Conservation (phyloP, 2,113 vertebrate genomes). For the Cebus imitator region DNA sequence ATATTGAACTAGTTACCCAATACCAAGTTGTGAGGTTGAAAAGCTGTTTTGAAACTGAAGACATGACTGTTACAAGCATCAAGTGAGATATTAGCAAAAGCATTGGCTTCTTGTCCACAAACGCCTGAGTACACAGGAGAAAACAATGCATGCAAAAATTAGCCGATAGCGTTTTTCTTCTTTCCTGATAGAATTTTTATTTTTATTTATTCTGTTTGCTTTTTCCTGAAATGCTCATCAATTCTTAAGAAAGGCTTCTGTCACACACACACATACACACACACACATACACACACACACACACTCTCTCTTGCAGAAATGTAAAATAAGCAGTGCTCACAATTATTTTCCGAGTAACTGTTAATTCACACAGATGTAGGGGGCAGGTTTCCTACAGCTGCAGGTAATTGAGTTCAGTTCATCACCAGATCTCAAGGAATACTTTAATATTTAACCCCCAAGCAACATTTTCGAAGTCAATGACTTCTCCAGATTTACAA, state of each 20-base stretch:
- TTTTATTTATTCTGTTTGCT: not conserved
- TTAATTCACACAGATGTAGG: conserved; percentile 19
- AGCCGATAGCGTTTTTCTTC: not conserved
- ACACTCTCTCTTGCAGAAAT: not conserved
- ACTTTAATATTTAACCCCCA: conserved; percentile 51
- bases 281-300: accelerated
- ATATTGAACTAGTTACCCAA: not conserved
- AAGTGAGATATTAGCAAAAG: not conserved
- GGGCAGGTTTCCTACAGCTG: conserved; percentile 21
- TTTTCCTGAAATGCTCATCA: not conserved
- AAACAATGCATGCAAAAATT: not conserved
- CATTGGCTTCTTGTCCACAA: not conserved
- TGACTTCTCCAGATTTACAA: not conserved
- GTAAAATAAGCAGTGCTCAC: conserved; percentile 21
- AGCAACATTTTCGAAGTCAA: conserved; percentile 12
- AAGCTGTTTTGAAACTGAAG: not conserved
- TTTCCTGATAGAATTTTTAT: not conserved
- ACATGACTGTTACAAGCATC: not conserved
- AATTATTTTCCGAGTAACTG: conserved; percentile 24
- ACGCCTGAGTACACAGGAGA: not conserved
- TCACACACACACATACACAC: not conserved
- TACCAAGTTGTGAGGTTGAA: not conserved
- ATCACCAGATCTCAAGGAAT: conserved; percentile 42
- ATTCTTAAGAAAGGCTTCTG: not conserved
- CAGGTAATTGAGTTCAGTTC: conserved; percentile 34